Conservation (phyloP, 2,113 vertebrate genomes). For the Gopherus evgoodei region DNA sequence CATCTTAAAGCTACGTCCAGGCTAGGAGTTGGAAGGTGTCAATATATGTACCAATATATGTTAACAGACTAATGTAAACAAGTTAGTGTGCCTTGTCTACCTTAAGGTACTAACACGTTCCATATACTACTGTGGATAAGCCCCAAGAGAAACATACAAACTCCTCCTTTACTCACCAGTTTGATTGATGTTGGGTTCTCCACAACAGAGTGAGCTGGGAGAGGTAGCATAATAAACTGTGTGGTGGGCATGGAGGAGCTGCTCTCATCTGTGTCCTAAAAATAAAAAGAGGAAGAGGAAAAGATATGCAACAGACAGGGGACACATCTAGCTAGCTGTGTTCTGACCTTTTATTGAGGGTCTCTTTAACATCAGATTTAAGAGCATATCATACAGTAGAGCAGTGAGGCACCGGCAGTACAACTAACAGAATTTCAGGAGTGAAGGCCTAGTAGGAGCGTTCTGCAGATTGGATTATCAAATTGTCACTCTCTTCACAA, state of each 20-base stretch:
- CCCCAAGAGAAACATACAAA: neutral
- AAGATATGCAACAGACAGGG: neutral
- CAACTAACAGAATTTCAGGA: neutral
- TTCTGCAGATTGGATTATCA: neutral
- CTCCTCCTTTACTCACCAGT: constrained; percentile 84
- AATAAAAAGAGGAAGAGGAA: neutral
- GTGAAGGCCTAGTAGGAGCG: neutral
- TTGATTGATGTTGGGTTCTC: constrained; percentile 88
- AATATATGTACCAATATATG: neutral
- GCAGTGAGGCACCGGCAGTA: neutral
- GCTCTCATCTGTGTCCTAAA: constrained; percentile 86
- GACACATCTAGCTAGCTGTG: neutral
- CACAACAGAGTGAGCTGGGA: constrained; percentile 85
- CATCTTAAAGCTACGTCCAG: neutral
- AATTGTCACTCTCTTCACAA: neutral
- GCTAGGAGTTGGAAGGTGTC: neutral
- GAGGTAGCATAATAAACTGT: constrained; percentile 91
- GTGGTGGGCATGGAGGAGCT: constrained; percentile 80
- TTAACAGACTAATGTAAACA: neutral
- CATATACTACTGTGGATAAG: neutral
- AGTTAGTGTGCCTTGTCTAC: neutral
- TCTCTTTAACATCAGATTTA: neutral
- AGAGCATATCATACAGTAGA: neutral
- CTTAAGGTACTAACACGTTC: neutral
- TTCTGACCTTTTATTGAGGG: neutral